phyloP scores from a whole-genome alignment of 2,797 vertebrate genomes.

The Eptatretus atami region DNA sequence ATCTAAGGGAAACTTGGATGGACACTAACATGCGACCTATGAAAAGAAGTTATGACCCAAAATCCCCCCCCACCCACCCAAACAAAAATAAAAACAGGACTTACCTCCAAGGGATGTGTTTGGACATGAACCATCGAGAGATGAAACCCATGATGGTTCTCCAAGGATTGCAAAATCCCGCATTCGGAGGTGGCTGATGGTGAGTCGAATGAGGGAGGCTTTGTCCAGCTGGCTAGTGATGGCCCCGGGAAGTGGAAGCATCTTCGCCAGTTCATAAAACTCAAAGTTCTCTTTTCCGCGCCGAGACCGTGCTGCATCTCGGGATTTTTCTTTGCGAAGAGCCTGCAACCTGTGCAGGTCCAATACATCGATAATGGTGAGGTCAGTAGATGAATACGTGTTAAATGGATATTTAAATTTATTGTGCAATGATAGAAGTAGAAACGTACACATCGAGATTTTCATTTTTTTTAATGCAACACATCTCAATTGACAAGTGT shows the following conservation, averaged over 20 bases:
- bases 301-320: conserved; percentile 71
- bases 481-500: too few species aligned
- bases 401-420: too few species aligned
- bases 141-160: conserved; percentile 80
- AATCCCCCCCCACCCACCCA: too few species aligned
- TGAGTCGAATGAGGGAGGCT: conserved; percentile 86
- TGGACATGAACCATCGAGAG: conserved; percentile 68
- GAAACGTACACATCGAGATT: too few species aligned
- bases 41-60: too few species aligned
- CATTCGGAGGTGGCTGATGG: conserved; percentile 98
- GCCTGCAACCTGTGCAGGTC: conserved; percentile 47
- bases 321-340: conserved; percentile 83
- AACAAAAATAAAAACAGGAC: neutral
- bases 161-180: conserved; percentile 91
- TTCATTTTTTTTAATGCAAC: too few species aligned
- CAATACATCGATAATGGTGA: too few species aligned
- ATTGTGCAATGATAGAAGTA: too few species aligned
- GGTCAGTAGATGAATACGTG: too few species aligned
- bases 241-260: conserved; percentile 77
- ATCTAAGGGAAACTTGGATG: too few species aligned
- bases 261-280: conserved; percentile 87
- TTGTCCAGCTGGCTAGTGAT: conserved; percentile 96
- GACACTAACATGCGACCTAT: too few species aligned
- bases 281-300: conserved; percentile 94
- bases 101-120: conserved; percentile 96